phyloP scores from a whole-genome alignment of 2,888 invertebrate genomes.

The Parnassius glacialis region DNA sequence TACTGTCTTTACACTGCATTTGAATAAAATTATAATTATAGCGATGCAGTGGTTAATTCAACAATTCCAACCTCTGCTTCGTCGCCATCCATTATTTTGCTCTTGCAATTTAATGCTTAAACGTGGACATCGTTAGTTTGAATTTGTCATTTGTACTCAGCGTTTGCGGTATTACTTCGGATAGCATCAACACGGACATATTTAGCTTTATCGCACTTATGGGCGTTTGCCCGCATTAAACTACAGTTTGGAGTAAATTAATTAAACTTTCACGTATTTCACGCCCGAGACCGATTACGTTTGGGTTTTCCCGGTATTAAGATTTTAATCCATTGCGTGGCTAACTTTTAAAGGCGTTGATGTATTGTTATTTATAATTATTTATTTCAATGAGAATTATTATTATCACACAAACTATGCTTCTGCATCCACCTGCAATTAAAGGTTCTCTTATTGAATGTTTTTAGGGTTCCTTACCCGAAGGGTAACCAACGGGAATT shows the following conservation, averaged over 20 bases:
- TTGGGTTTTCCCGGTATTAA: conserved; percentile 16
- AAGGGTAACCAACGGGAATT: too few relatives aligned
- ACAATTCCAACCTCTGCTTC: conserved; percentile 32
- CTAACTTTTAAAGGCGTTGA: neutral
- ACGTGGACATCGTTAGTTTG: conserved; percentile 10
- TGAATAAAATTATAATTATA: conserved; percentile 44
- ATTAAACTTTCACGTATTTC: conserved; percentile 36
- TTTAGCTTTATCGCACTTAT: conserved; percentile 34
- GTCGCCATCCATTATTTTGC: conserved; percentile 22
- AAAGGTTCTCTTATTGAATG: too few relatives aligned
- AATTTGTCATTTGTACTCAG: conserved; percentile 12
- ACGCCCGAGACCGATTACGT: conserved; percentile 21
- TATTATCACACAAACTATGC: too few relatives aligned
- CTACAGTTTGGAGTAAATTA: conserved; percentile 33
- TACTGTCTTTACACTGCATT: conserved; percentile 40
- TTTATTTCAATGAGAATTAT: too few relatives aligned
- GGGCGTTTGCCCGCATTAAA: conserved; percentile 30
- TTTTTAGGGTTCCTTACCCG: too few relatives aligned
- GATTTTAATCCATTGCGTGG: conserved; percentile 6
- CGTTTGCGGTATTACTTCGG: conserved; percentile 9
- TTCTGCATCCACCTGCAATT: too few relatives aligned
- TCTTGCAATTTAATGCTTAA: conserved; percentile 28
- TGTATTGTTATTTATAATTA: neutral
- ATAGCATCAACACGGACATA: conserved; percentile 33
- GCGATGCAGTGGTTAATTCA: conserved; percentile 44